phyloP scores from a whole-genome alignment of 2,113 vertebrate species.

The Apteryx mantelli region DNA sequence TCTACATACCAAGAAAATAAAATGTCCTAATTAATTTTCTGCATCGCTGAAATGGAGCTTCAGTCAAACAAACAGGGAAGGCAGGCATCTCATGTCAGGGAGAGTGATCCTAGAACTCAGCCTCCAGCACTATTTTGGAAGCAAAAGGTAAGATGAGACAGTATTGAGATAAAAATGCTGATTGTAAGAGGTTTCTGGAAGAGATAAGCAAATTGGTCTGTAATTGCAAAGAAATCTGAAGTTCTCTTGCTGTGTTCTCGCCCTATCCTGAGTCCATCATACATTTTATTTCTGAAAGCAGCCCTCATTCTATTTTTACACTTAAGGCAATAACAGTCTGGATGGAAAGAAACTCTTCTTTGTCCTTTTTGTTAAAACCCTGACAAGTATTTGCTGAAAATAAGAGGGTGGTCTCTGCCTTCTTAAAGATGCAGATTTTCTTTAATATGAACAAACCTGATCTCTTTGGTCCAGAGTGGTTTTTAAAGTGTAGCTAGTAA shows the following conservation, averaged over 20 bases:
- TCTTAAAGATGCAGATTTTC: not conserved
- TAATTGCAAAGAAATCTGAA: slow-evolving; percentile 10
- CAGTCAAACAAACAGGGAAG: slow-evolving; percentile 1
- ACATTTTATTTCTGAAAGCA: not conserved
- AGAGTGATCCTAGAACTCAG: not conserved
- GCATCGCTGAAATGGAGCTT: slow-evolving; percentile 20
- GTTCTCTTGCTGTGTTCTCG: not conserved
- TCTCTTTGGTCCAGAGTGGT: not conserved
- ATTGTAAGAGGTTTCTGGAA: not conserved
- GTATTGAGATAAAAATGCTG: not conserved
- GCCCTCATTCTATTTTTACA: not conserved
- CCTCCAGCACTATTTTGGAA: not conserved
- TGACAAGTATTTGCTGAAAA: not conserved
- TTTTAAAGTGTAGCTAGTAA: not conserved
- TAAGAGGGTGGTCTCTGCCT: not conserved
- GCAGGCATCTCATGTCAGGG: not conserved
- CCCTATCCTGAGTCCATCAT: fast-evolving
- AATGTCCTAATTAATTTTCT: slow-evolving; percentile 68
- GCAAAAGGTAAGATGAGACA: slow-evolving; percentile 35
- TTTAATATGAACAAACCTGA: not conserved
- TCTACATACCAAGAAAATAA: slow-evolving; percentile 12
- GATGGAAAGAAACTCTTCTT: not conserved
- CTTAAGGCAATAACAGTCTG: not conserved
- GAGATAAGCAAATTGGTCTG: not conserved
- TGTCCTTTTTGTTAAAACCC: not conserved